These are phyloP conservation scores for Melinaea menophilus DNA, from an alignment of 2,888 invertebrate species.

Conservation along the genomic window DNA sequence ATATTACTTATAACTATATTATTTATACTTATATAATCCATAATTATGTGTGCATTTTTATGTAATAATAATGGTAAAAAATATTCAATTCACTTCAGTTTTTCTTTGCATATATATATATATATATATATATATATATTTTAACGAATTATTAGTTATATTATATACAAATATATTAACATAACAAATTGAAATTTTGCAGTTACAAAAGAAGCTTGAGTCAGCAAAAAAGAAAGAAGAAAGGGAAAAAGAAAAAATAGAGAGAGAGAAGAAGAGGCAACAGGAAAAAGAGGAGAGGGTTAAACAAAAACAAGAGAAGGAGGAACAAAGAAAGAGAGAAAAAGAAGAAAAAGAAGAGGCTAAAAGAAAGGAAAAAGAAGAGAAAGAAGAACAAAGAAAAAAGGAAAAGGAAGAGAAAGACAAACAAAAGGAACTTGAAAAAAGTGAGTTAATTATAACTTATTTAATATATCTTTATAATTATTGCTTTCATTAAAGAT, in stretches of 20 bases:
- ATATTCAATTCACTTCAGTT: too few species aligned
- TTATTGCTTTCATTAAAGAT: too few species aligned
- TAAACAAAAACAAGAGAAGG: slow-evolving; percentile 64
- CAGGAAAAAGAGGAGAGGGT: slow-evolving; percentile 73
- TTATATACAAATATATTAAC: neutral
- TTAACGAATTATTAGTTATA: too few species aligned
- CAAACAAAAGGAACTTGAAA: slow-evolving; percentile 75
- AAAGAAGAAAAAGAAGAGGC: slow-evolving; percentile 69
- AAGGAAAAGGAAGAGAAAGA: slow-evolving; percentile 76
- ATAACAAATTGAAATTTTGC: slow-evolving; percentile 28
- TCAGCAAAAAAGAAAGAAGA: slow-evolving; percentile 78
- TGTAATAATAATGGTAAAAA: too few species aligned
- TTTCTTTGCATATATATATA: neutral
- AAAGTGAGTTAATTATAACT: slow-evolving; percentile 51
- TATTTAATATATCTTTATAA: too few species aligned
- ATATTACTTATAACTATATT: too few species aligned
- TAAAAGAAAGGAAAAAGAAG: slow-evolving; percentile 64
- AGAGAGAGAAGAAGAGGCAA: slow-evolving; percentile 62
- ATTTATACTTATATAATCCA: too few species aligned
- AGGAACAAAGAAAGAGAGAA: slow-evolving; percentile 59
- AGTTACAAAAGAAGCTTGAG: slow-evolving; percentile 78
- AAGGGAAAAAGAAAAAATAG: slow-evolving; percentile 69
- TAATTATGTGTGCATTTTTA: too few species aligned
- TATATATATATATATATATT: neutral
- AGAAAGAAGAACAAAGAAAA: slow-evolving; percentile 74